These are phyloP conservation scores for Pemphredon lugubris DNA, from an alignment of 2,888 invertebrate species.

Conservation along the genomic window DNA sequence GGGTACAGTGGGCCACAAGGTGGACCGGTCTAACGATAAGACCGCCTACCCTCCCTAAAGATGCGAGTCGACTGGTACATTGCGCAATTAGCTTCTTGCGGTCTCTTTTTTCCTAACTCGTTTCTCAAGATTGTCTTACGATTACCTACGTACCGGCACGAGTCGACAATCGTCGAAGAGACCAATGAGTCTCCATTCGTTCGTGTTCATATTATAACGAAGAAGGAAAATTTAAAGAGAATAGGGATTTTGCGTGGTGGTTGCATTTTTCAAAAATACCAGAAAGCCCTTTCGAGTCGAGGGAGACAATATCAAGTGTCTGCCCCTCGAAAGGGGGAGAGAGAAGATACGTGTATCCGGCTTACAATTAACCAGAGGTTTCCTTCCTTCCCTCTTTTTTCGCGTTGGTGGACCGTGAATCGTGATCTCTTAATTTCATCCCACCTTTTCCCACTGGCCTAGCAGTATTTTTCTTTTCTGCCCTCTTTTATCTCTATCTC, in stretches of 20 bases:
- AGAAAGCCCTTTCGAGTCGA: slow-evolving; percentile 1
- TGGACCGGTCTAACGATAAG: neutral
- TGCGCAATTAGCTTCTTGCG: slow-evolving; percentile 61
- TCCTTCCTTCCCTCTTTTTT: neutral
- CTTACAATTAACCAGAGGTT: slow-evolving; percentile 13
- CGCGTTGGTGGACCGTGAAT: slow-evolving; percentile 29
- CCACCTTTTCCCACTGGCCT: neutral
- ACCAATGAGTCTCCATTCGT: slow-evolving; percentile 39
- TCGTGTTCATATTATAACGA: slow-evolving; percentile 36
- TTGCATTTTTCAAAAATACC: slow-evolving; percentile 31
- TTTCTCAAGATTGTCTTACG: slow-evolving; percentile 6
- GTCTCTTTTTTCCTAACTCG: slow-evolving; percentile 24
- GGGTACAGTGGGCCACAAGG: slow-evolving; percentile 28
- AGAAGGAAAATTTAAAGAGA: slow-evolving; percentile 43
- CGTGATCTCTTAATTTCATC: slow-evolving; percentile 43
- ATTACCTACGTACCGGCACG: slow-evolving; percentile 37
- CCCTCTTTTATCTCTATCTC: slow-evolving; percentile 9
- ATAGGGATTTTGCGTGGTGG: slow-evolving; percentile 51
- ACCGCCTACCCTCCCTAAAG: slow-evolving; percentile 37
- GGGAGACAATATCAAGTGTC: slow-evolving; percentile 17
- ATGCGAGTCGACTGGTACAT: slow-evolving; percentile 42
- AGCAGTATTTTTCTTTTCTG: slow-evolving; percentile 35
- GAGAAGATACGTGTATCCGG: slow-evolving; percentile 15
- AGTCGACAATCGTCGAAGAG: slow-evolving; percentile 9
- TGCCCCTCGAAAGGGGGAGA: neutral